Evolutionary conservation across 35 echinoderm and acorn worm species (phyloP).

Genomic region (Heliocidaris erythrogramma): DNA sequence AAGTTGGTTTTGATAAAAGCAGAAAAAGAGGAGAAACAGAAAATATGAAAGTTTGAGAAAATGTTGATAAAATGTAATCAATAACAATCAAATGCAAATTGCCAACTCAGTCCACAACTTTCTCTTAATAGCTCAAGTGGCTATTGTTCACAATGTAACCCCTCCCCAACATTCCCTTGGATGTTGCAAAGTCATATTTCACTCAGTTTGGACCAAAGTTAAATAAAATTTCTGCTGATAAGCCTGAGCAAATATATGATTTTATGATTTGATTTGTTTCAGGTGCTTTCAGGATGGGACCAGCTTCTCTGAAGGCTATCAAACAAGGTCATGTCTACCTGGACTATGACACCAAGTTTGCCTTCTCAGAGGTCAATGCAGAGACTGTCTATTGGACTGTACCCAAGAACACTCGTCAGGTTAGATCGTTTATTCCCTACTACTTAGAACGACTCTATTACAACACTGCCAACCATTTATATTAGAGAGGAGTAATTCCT

Average conservation of each 20-base stretch:
- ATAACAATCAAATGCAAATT: not conserved
- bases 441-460: too few relatives aligned
- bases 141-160: too few relatives aligned
- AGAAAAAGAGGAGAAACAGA: too few relatives aligned
- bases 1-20: too few relatives aligned
- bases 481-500: too few relatives aligned
- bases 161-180: not conserved
- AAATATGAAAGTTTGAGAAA: too few relatives aligned
- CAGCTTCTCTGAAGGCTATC: constrained; percentile 85
- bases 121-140: too few relatives aligned
- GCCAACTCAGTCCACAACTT: not conserved
- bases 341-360: constrained; percentile 98
- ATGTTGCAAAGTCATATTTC: not conserved
- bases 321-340: constrained; percentile 88
- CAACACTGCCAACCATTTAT: too few relatives aligned
- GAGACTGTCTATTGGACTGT: constrained; percentile 95
- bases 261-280: not conserved
- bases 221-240: not conserved
- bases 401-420: constrained; percentile 64
- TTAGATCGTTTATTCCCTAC: not conserved
- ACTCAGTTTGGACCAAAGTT: not conserved
- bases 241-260: not conserved
- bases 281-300: constrained; percentile 92
- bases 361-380: constrained; percentile 95
- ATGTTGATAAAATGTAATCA: not conserved